phyloP scores from a whole-genome alignment of 2,888 invertebrate genomes.

The Hypena proboscidalis region DNA sequence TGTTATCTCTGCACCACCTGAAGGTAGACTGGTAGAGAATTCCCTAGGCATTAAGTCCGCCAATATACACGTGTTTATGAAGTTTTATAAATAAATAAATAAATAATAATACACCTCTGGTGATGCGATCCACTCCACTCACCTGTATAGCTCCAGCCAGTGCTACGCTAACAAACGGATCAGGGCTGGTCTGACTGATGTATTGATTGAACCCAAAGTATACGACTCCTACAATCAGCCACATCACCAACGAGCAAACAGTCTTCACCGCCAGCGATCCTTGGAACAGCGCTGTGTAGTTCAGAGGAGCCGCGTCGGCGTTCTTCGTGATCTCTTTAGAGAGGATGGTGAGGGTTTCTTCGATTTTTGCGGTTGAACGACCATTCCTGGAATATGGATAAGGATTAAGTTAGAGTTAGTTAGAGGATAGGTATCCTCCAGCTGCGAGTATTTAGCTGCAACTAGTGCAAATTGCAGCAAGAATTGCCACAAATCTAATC shows the following conservation, averaged over 20 bases:
- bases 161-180: conserved; percentile 93
- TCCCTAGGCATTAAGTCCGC: too few species aligned
- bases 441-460: too few species aligned
- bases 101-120: too few species aligned
- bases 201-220: conserved; percentile 95
- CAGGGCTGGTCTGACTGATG: conserved; percentile 90
- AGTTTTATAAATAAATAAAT: too few species aligned
- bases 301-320: conserved; percentile 67
- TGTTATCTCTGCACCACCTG: too few species aligned
- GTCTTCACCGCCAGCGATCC: conserved; percentile 88
- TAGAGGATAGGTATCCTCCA: too few species aligned
- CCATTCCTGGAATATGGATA: conserved; percentile 75
- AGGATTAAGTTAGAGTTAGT: too few species aligned
- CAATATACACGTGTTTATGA: too few species aligned
- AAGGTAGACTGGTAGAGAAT: too few species aligned
- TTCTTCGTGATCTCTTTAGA: conserved; percentile 53
- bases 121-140: background rate
- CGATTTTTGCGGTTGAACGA: conserved; percentile 75
- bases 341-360: conserved; percentile 67
- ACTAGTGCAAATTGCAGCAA: too few species aligned
- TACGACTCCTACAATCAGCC: conserved; percentile 93
- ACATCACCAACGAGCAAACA: conserved; percentile 88
- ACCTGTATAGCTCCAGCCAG: conserved; percentile 83
- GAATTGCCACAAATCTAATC: too few species aligned
- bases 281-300: conserved; percentile 87